Base-by-base conservation (phyloP, 1,140 invertebrate species). In the Micrasema minimum region DNA sequence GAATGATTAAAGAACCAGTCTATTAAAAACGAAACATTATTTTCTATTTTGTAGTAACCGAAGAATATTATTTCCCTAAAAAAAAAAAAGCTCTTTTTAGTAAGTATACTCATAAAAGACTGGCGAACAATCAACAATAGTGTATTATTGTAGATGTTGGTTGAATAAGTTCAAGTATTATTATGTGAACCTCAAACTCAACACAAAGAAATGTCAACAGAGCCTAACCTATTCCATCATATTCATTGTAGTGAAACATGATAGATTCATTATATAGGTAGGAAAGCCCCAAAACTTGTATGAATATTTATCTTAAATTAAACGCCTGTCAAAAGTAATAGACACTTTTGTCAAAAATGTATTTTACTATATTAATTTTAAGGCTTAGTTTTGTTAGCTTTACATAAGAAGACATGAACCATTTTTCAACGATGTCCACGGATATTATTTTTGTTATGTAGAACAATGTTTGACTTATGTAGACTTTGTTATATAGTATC, bases 261-360 rank as follows among this genome's bases (percentile, higher is more conserved):
- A 14, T 51, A 23, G 12, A 22, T 18, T 50, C 16, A 11, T 16
- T 50, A 1, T 50, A 16, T 35, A 55, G 14, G 11, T 14, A 37
- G 14, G 51, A 43, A 43, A 61, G 57, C 16, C 43, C 18, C 20
- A 61, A 22, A 20, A 4, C 20, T 9, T n/a, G n/a, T 14, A 11
- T 43, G 18, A 61, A 48, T 37, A 62, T 65, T 65, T n/a, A 35
- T 65, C 61, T 65, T 6, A 65, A 65, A 48, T 65, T 65, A 65
- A 65, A 20, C 61, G 61, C 20, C 41, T 65, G 61, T 65, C 61
- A 41, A 43, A 43, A 61, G 41, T 55, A 55, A 55, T 55, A 16
- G 26, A 12, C 26, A 31, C 51, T 55, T 55, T 55, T 35, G 51
- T 26, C 26, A 43, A 61, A 61, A 61, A 43, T 23, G 20, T 22